A percentile compares a stretch with the other conserved stretches of the same genome.
phyloP scores from a whole-genome alignment of 2,888 invertebrate genomes.

The Latheticus oryzae region DNA sequence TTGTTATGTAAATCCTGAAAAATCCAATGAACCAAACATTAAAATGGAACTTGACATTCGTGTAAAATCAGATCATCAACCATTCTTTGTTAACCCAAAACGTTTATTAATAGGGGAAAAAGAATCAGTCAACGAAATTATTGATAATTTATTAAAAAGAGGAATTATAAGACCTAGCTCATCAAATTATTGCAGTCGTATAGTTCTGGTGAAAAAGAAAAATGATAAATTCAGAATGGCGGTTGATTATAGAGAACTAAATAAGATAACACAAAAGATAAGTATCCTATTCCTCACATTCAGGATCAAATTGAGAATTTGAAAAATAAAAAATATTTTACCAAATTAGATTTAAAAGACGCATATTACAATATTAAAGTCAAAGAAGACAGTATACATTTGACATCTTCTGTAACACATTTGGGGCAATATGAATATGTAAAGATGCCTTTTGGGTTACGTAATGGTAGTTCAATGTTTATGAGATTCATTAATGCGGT shows the following conservation, averaged over 20 bases:
- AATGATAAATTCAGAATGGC: too few species aligned
- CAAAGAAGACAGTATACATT: slow-evolving; percentile 39
- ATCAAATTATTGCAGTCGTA: too few species aligned
- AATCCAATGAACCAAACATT: too few species aligned
- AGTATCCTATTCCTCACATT: slow-evolving; percentile 51
- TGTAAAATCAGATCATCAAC: too few species aligned
- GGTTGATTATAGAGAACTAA: slow-evolving; percentile 50
- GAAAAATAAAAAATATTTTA: slow-evolving; percentile 44
- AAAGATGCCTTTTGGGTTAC: slow-evolving; percentile 51
- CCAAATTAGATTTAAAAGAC: slow-evolving; percentile 47
- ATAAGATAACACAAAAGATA: slow-evolving; percentile 49
- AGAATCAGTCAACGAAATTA: too few species aligned
- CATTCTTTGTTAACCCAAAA: too few species aligned
- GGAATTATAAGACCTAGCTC: too few species aligned
- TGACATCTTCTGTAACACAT: slow-evolving; percentile 48
- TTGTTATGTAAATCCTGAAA: too few species aligned
- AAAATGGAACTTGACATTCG: too few species aligned
- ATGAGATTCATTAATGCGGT: slow-evolving; percentile 32
- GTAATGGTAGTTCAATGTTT: slow-evolving; percentile 48
- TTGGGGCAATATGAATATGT: slow-evolving; percentile 49
- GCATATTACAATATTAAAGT: slow-evolving; percentile 49
- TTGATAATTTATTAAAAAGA: too few species aligned
- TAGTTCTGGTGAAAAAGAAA: too few species aligned
- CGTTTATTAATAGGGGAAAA: too few species aligned
- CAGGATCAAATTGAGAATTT: slow-evolving; percentile 48